phyloP scores from a whole-genome alignment of 2,888 invertebrate genomes.

The Onchidella celtica region DNA sequence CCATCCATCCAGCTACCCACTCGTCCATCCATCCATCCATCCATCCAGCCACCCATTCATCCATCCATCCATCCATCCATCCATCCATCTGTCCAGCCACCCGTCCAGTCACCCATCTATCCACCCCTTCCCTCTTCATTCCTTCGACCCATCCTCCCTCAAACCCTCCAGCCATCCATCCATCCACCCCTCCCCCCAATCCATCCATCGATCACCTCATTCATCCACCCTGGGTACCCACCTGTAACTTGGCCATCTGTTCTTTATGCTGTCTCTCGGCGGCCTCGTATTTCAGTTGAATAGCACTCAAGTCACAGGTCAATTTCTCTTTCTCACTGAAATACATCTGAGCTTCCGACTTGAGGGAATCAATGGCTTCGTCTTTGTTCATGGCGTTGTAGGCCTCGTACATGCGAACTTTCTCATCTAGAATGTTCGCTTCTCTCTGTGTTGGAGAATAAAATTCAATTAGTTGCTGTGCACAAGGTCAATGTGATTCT shows the following conservation, averaged over 20 bases:
- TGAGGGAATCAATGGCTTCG: slow-evolving; percentile 66
- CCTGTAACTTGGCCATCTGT: slow-evolving; percentile 67
- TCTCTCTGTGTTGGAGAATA: slow-evolving; percentile 52
- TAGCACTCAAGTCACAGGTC: slow-evolving; percentile 62
- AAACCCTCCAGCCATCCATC: not conserved
- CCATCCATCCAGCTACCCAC: too few species aligned
- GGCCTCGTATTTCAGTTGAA: slow-evolving; percentile 66
- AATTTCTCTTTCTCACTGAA: slow-evolving; percentile 73
- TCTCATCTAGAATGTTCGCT: slow-evolving; percentile 65
- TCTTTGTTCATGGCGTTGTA: slow-evolving; percentile 64
- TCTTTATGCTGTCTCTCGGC: slow-evolving; percentile 60
- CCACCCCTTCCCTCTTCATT: too few species aligned
- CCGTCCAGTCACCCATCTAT: too few species aligned
- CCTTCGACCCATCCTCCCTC: slow-evolving; percentile 57
- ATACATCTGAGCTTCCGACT: slow-evolving; percentile 72
- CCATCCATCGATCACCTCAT: too few species aligned
- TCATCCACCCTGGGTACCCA: too few species aligned
- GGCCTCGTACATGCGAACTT: slow-evolving; percentile 63
- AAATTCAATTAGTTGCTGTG: not conserved
- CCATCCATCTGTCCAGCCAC: too few species aligned
- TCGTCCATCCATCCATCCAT: too few species aligned
- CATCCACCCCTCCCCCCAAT: too few species aligned
- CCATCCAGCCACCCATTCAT: too few species aligned
- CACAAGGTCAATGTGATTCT: not conserved
- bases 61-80: too few species aligned